Evolutionary conservation across 2,797 vertebrate genomes (phyloP).

Genomic region (Otolemur crassicaudatus): DNA sequence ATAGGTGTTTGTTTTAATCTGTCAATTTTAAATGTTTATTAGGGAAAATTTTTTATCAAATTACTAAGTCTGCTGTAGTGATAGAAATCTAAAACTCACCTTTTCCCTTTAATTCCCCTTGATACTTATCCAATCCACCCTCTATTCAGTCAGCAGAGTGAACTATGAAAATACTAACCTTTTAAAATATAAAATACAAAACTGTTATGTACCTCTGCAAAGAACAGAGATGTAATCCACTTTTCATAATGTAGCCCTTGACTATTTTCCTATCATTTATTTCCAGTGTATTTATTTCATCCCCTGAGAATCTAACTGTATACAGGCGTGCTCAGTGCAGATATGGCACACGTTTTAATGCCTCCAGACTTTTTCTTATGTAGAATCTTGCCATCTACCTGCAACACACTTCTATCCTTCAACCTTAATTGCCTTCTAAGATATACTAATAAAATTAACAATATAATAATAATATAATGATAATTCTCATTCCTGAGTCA

Average conservation of each 20-base stretch:
- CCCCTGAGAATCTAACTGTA: neutral
- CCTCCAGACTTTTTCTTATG: neutral
- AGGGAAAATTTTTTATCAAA: neutral
- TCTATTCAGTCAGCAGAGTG: neutral
- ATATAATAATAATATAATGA: neutral
- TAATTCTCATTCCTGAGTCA: neutral
- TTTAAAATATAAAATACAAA: constrained; percentile 27
- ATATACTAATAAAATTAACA: neutral
- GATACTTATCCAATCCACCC: neutral
- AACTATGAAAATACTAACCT: neutral
- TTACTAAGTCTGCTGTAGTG: neutral
- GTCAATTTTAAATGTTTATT: neutral
- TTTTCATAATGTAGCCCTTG: neutral
- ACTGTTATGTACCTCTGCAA: neutral
- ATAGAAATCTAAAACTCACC: neutral
- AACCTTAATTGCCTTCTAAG: neutral
- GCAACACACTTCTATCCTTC: neutral
- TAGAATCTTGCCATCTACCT: neutral
- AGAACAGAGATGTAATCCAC: neutral
- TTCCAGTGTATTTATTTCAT: neutral
- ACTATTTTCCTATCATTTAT: neutral
- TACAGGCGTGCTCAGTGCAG: neutral
- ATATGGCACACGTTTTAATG: neutral
- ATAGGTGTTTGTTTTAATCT: neutral
- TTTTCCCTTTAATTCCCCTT: neutral